Base-by-base conservation (phyloP, 2,888 invertebrate species). In the Halocaridina rubra region DNA sequence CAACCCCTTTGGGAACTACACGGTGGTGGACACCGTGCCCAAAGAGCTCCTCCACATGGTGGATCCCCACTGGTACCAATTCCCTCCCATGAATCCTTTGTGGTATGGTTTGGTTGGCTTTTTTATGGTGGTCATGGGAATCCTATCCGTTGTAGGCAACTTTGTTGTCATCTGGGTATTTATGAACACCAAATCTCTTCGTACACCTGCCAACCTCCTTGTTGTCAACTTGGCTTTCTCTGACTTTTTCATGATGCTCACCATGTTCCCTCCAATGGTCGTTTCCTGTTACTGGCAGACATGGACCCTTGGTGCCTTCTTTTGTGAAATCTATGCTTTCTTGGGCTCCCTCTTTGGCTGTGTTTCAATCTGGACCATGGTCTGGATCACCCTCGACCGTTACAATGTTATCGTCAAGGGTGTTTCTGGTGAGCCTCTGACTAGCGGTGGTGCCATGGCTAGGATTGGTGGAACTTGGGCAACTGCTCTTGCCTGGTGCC, bases 311-410 rank as follows among this genome's bases (percentile, higher is more conserved):
- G 89, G 90, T 61, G 89, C 89, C 16, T 87, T 89, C 72, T 89
- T 89, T 67, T 92, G 91, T 88, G 90, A 91, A 86, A 86, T 91
- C 33, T 91, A 91, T 88, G 91, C 91, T n/a, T 90, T 91, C 84
- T 88, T 90, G 27, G 91, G 91, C 4, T 91, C 91, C 10, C 89
- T 91, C 61, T 91, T 91, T 84, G 92, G 92, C 32, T 89, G 91
- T 64, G 90, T 90, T 88, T 91, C 91, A 82, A 91, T 91, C 88
- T 91, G 90, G 90, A 90, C 90, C 22, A 89, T 91, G 89, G 90
- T 91, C 0, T 89, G 90, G 85, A 91, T 92, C 67, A 90, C 91
- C 16, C 86, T 91, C 53, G 91, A 91, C 88, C 90, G 92, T 0
- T 91, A 91, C 90, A 90, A 90, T 82, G 91, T 91, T 81, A 92